A percentile compares a stretch with the other conserved stretches of the same genome.
Conservation (phyloP, 1,140 invertebrate species). For the Atopsyche davidsoni region DNA sequence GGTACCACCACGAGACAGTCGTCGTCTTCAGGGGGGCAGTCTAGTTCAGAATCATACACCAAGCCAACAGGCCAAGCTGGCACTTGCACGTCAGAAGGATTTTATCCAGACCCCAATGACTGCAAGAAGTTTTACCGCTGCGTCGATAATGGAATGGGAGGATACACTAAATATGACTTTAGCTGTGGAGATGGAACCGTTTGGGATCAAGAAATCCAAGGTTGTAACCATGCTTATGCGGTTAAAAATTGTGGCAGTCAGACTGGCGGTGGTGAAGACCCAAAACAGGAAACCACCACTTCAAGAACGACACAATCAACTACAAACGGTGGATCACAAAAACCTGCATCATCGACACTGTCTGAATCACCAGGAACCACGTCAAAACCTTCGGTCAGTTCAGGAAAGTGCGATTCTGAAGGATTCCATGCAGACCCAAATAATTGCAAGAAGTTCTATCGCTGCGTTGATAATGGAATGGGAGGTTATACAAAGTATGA, state of each 20-base stretch:
- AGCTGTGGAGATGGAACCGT: conserved; percentile 65
- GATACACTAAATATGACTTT: conserved; percentile 61
- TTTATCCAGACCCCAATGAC: conserved; percentile 57
- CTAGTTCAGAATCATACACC: neutral
- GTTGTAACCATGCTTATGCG: conserved; percentile 61
- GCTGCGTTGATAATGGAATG: conserved; percentile 54
- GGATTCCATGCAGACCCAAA: conserved; percentile 43
- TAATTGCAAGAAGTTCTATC: conserved; percentile 49
- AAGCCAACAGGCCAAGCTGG: neutral
- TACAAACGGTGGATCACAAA: neutral
- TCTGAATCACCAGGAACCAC: conserved; percentile 11
- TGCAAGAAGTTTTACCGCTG: conserved; percentile 76
- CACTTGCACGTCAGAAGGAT: conserved; percentile 55
- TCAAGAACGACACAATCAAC: conserved; percentile 7
- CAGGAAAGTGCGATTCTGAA: conserved; percentile 34
- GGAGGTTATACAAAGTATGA: conserved; percentile 50
- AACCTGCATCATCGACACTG: conserved; percentile 20
- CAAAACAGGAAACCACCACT: conserved; percentile 8
- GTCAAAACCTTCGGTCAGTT: conserved; percentile 4
- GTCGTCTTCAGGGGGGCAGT: no score
- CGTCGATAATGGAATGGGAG: conserved; percentile 54
- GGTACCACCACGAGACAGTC: conserved; percentile 15
- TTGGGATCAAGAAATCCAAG: conserved; percentile 61
- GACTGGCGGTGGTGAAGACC: conserved; percentile 5
- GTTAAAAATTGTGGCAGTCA: conserved; percentile 36